These are phyloP conservation scores for Drosophila quinaria DNA, from an alignment of 2,888 invertebrate species.

Conservation along the genomic window DNA sequence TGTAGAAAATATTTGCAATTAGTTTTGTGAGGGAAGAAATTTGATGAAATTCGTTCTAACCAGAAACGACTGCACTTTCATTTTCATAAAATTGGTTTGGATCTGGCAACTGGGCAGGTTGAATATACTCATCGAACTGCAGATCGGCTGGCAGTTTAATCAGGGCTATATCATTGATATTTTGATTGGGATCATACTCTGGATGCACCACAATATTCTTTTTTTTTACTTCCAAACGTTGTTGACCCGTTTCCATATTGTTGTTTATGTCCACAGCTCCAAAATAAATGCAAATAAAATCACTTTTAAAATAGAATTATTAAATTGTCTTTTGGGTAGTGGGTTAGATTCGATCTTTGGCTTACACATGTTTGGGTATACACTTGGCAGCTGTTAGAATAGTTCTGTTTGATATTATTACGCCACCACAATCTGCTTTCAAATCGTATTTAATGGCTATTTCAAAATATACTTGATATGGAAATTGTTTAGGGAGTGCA, in stretches of 20 bases:
- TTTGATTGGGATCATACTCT: accelerated
- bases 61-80: slow-evolving; percentile 5
- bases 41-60: background rate
- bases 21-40: background rate
- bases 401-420: slow-evolving; percentile 15
- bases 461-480: slow-evolving; percentile 16
- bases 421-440: background rate
- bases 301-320: no score
- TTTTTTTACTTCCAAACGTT: background rate
- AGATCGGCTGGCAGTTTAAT: slow-evolving; percentile 25
- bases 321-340: no score
- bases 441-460: accelerated
- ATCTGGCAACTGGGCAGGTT: slow-evolving; percentile 11
- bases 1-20: background rate
- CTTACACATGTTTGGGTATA: background rate
- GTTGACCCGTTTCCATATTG: slow-evolving; percentile 15
- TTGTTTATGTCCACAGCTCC: slow-evolving; percentile 18
- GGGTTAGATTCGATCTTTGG: no score
- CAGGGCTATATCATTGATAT: slow-evolving; percentile 28
- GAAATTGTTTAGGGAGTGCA: slow-evolving; percentile 25
- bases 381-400: slow-evolving; percentile 27
- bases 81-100: background rate
- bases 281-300: background rate
- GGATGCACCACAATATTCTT: slow-evolving; percentile 5
- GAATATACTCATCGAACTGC: slow-evolving; percentile 16